phyloP scores from a whole-genome alignment of 2,888 invertebrate species.

The Spatulosminthurus flaviceps region DNA sequence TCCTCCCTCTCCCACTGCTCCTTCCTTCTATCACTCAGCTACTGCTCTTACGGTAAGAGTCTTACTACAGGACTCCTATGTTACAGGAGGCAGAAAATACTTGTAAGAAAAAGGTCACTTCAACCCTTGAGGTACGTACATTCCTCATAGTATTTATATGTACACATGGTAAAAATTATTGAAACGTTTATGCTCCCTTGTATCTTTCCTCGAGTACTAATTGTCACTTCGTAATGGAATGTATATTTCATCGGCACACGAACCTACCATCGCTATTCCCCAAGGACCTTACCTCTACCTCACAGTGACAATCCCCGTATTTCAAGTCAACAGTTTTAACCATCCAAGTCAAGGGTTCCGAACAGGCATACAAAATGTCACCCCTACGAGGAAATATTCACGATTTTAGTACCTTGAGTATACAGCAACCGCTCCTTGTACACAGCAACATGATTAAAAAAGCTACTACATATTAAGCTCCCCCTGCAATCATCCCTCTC shows the following conservation, averaged over 20 bases:
- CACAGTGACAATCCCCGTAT: not conserved
- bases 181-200: not conserved
- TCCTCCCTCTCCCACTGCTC: not conserved
- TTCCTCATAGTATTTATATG: not conserved
- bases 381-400: too few species aligned
- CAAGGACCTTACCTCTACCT: not conserved
- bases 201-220: constrained; percentile 27
- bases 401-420: too few species aligned
- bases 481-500: too few species aligned
- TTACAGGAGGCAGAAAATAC: too few species aligned
- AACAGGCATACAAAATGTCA: too few species aligned
- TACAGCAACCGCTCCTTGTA: too few species aligned
- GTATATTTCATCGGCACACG: constrained; percentile 53
- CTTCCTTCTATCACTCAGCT: too few species aligned
- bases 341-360: not conserved
- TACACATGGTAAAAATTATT: not conserved
- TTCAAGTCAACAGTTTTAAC: not conserved
- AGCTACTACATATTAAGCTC: too few species aligned
- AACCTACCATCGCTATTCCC: not conserved
- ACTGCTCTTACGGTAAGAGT: too few species aligned
- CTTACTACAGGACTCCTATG: too few species aligned
- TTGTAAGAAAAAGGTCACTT: too few species aligned
- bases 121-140: not conserved
- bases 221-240: constrained; percentile 53
- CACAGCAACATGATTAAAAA: too few species aligned